phyloP scores from a whole-genome alignment of 2,797 vertebrate species.

The Urocyon cinereoargenteus region DNA sequence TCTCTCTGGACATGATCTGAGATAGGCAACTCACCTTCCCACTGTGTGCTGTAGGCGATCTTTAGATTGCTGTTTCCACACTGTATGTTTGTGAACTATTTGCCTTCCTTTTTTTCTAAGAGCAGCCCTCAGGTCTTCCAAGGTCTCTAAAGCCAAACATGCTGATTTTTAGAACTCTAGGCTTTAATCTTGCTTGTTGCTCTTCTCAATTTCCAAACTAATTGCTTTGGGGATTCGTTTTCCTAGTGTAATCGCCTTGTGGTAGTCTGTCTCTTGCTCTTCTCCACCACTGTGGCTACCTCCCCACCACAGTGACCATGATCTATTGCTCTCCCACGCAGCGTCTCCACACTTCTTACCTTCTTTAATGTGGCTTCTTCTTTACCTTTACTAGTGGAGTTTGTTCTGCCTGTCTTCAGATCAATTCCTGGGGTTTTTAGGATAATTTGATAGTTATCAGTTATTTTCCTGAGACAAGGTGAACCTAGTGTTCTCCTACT shows the following conservation, averaged over 20 bases:
- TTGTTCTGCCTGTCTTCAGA: neutral
- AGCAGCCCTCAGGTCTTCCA: neutral
- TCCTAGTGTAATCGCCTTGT: neutral
- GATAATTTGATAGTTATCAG: neutral
- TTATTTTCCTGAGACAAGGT: neutral
- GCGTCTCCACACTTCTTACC: neutral
- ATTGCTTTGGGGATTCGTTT: neutral
- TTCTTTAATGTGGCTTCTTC: neutral
- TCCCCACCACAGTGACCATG: neutral
- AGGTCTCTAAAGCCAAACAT: neutral
- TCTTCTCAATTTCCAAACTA: neutral
- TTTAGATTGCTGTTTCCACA: neutral
- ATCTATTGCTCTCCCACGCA: neutral
- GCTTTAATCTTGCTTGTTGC: neutral
- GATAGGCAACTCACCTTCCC: neutral
- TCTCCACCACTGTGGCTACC: neutral
- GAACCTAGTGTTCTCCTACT: neutral
- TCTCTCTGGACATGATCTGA: neutral
- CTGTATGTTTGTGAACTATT: neutral
- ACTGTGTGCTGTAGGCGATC: neutral
- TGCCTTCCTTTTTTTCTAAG: neutral
- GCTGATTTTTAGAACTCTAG: neutral
- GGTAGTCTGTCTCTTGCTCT: neutral
- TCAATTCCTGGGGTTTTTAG: neutral
- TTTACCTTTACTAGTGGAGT: neutral